Conservation (phyloP, 1,140 invertebrate species). For the Trichonephila clavata region DNA sequence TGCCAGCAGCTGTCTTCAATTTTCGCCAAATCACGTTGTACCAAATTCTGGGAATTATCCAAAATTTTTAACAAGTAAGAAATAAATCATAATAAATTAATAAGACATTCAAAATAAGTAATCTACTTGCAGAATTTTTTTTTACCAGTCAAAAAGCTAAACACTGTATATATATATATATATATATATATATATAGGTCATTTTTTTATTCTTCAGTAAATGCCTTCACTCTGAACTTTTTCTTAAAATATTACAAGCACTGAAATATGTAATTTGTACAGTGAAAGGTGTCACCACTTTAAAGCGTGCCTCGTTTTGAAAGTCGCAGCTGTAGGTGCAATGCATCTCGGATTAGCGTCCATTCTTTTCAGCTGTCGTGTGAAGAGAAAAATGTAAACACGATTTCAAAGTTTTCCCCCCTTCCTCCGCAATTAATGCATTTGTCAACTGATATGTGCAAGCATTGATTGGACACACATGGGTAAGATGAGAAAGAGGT, state of each 20-base stretch:
- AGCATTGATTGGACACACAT: slow-evolving; percentile 59
- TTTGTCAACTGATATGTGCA: slow-evolving; percentile 74
- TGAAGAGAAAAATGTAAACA: slow-evolving; percentile 29
- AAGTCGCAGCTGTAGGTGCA: slow-evolving; percentile 23
- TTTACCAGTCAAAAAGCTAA: background rate
- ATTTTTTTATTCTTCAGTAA: background rate
- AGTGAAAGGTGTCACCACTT: slow-evolving; percentile 41
- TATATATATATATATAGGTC: too few relatives aligned
- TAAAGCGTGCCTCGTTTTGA: slow-evolving; percentile 24
- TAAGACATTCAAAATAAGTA: background rate
- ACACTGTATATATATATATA: too few relatives aligned
- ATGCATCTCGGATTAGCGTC: slow-evolving; percentile 27
- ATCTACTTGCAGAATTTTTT: background rate
- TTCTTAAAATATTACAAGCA: slow-evolving; percentile 57
- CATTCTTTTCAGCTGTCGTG: background rate
- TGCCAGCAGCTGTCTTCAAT: too few relatives aligned
- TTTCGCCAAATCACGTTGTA: too few relatives aligned
- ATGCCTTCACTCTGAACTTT: slow-evolving; percentile 41
- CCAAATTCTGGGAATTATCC: background rate
- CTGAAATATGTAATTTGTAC: slow-evolving; percentile 66
- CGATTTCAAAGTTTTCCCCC: background rate
- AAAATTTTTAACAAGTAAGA: background rate
- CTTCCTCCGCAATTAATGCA: slow-evolving; percentile 21
- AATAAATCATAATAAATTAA: slow-evolving; percentile 6
- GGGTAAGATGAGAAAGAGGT: slow-evolving; percentile 40